Base-by-base conservation (phyloP, 2,888 invertebrate genomes). In the Drosophila pegasa region DNA sequence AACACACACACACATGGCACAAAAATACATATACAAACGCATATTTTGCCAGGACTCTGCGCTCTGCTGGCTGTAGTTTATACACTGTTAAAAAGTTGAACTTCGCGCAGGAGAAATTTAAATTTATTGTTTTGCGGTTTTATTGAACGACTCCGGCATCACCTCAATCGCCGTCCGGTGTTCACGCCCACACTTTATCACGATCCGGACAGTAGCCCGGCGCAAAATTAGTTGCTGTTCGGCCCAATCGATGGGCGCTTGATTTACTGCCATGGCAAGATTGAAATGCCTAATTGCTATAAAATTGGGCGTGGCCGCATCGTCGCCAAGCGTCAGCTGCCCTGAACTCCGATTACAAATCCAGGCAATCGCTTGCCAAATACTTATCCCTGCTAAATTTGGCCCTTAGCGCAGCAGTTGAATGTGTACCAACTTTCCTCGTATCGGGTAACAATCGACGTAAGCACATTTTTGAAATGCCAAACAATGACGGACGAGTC, bases 71-170 rank as follows among this genome's bases (percentile, higher is more conserved):
- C 16, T 73, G 78, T 82, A 78, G 86, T 88, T 83, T 69, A 70
- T 67, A 62, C 82, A 70, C 73, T 74, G 88, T 74, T 80, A 78
- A 88, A 83, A 88, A 88, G 62, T 78, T 88, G 48, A 68, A 56
- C 63, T 71, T 80, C 75, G 59, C 71, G 67, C 77, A 69, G 63
- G 70, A 72, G 77, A 80, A 83, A 84, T 88, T 84, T 83, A 83
- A 84, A 88, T 84, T 84, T 84, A 88, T 84, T 86, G 88, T 83
- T 78, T 86, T 87, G 88, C 78, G 84, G 88, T 83, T 83, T 72
- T 67, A 73, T 80, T 86, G 60, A 82, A 82, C 88, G 68, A 47
- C 55, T 56, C 54, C 35, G 27, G 58, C 69, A 64, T 31, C 67
- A 72, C 69, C 59, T 69, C 29, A 20, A 43, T 47, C 50, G 22